phyloP scores from a whole-genome alignment of 2,888 invertebrate genomes.

The Celastrina argiolus region DNA sequence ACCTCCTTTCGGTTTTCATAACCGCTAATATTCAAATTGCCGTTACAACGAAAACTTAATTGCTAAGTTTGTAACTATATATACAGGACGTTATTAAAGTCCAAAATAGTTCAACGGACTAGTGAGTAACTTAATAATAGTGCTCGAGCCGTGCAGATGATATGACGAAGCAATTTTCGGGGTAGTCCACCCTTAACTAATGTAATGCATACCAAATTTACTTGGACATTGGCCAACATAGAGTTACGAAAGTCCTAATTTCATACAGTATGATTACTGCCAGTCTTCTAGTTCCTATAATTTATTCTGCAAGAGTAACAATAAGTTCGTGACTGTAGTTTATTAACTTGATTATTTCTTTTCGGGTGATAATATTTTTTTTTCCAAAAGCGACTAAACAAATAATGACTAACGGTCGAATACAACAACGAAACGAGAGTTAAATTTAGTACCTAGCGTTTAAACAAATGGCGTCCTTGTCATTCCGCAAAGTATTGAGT shows the following conservation, averaged over 20 bases:
- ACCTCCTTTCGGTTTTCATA: no score
- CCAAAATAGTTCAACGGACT: not conserved
- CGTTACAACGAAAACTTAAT: no score
- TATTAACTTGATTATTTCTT: not conserved
- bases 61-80: not conserved
- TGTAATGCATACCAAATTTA: constrained; percentile 13
- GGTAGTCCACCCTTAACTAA: constrained; percentile 15
- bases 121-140: constrained; percentile 6
- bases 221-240: not conserved
- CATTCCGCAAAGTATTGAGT: no score
- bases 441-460: no score
- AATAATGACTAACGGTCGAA: no score
- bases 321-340: not conserved
- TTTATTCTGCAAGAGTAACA: not conserved
- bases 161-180: constrained; percentile 19
- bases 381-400: no score
- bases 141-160: not conserved
- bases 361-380: not conserved
- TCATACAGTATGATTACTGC: not conserved
- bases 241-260: not conserved
- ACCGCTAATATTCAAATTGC: no score
- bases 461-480: no score
- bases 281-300: not conserved
- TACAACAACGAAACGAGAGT: no score
- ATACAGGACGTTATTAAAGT: not conserved